Conservation (phyloP, 2,888 invertebrate species). For the Latrodectus hesperus region DNA sequence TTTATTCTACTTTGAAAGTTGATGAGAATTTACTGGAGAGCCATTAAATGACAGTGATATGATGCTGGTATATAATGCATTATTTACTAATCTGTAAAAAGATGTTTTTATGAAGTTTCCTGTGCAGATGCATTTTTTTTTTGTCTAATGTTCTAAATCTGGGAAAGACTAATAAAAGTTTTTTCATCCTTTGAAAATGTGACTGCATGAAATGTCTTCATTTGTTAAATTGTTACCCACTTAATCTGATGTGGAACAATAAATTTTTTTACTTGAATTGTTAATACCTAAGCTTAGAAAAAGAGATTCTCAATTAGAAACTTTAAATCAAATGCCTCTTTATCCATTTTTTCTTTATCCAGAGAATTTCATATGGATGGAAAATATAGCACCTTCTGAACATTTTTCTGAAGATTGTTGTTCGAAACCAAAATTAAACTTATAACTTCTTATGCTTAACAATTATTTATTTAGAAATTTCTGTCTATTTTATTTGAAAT, state of each 20-base stretch:
- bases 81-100: constrained; percentile 92
- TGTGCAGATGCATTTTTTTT: constrained; percentile 87
- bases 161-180: constrained; percentile 87
- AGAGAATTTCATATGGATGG: constrained; percentile 98
- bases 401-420: constrained; percentile 97
- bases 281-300: constrained; percentile 84
- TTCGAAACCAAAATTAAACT: constrained; percentile 96
- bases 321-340: constrained; percentile 96
- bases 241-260: constrained; percentile 79
- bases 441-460: constrained; percentile 98
- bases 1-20: constrained; percentile 97
- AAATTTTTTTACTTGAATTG: constrained; percentile 84
- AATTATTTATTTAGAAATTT: constrained; percentile 98
- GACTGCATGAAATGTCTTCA: constrained; percentile 87
- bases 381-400: constrained; percentile 97
- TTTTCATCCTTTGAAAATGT: constrained; percentile 85
- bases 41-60: constrained; percentile 94
- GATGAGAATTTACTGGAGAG: constrained; percentile 94
- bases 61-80: constrained; percentile 93
- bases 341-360: too few relatives aligned
- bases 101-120: constrained; percentile 94
- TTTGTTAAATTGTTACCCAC: constrained; percentile 90
- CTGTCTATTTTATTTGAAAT: constrained; percentile 96
- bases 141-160: constrained; percentile 96
- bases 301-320: constrained; percentile 92